These are phyloP conservation scores for Ichneumoninae sp. DNA, from an alignment of 2,888 invertebrate species.

Conservation along the genomic window DNA sequence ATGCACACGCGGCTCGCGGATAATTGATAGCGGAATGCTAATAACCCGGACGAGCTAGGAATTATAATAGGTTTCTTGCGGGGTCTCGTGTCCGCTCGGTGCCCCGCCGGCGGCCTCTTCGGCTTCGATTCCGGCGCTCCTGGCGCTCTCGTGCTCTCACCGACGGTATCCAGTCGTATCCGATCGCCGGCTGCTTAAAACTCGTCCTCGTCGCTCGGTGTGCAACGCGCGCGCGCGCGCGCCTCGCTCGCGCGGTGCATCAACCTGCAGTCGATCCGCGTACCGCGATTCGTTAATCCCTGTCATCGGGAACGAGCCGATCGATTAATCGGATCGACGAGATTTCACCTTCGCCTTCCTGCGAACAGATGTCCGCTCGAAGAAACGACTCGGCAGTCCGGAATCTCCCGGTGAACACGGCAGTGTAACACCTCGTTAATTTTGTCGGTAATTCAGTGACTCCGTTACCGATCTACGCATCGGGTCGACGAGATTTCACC, in stretches of 20 bases:
- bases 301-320: slow-evolving; percentile 62
- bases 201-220: slow-evolving; percentile 19
- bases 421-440: too few relatives aligned
- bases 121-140: slow-evolving; percentile 64
- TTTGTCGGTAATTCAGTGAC: too few relatives aligned
- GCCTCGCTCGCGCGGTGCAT: slow-evolving; percentile 16
- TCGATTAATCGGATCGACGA: slow-evolving; percentile 65
- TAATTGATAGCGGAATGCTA: slow-evolving; percentile 83
- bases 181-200: background rate
- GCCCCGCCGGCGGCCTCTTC: slow-evolving; percentile 61
- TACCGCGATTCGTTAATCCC: slow-evolving; percentile 66
- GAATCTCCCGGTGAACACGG: slow-evolving; percentile 1
- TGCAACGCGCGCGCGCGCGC: background rate
- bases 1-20: slow-evolving; percentile 75
- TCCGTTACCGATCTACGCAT: slow-evolving; percentile 54
- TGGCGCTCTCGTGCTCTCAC: slow-evolving; percentile 62
- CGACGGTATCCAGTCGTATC: slow-evolving; percentile 5
- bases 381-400: slow-evolving; percentile 8
- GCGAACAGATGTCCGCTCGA: background rate
- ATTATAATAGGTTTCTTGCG: slow-evolving; percentile 81
- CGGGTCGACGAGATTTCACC: slow-evolving; percentile 43
- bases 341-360: slow-evolving; percentile 31
- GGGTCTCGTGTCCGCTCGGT: slow-evolving; percentile 69
- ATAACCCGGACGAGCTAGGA: slow-evolving; percentile 81
- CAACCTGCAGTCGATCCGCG: slow-evolving; percentile 69